A percentile compares a stretch with the other conserved stretches of the same genome.
Evolutionary conservation across 2,797 vertebrate species (phyloP).

Genomic region (Denticeps clupeoides): DNA sequence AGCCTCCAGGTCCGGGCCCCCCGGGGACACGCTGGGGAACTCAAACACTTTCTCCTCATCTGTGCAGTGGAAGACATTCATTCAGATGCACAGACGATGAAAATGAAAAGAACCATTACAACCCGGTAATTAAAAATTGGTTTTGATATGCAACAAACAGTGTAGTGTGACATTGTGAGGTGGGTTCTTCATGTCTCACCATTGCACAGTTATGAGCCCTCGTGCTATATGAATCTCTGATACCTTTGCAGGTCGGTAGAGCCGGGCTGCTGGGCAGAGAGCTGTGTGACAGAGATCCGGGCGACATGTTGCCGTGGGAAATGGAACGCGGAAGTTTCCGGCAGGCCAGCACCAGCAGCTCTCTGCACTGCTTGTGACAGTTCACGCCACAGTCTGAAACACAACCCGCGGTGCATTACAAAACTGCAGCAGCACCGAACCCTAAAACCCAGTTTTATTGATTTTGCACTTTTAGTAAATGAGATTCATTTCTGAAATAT

Average conservation of each 20-base stretch:
- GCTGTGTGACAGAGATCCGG: slow-evolving; percentile 54
- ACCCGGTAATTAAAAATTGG: no score
- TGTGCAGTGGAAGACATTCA: slow-evolving; percentile 42
- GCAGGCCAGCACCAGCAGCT: slow-evolving; percentile 85
- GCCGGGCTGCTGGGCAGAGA: slow-evolving; percentile 86
- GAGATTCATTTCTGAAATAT: no score
- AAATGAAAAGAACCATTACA: no score
- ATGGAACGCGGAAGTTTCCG: slow-evolving; percentile 73
- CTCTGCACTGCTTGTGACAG: slow-evolving; percentile 93
- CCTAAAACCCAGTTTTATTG: background rate
- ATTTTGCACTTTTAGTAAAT: no score
- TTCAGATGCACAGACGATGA: no score
- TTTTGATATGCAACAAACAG: no score
- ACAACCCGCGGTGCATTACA: background rate
- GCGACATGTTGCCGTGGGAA: slow-evolving; percentile 63
- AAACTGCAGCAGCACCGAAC: slow-evolving; percentile 1
- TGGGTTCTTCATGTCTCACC: no score
- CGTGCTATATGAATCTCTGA: no score
- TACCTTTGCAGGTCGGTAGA: slow-evolving; percentile 64
- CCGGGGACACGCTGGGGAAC: slow-evolving; percentile 63
- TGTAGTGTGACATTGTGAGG: no score
- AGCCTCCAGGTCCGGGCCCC: slow-evolving; percentile 57
- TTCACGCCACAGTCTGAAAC: slow-evolving; percentile 85
- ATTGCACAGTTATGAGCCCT: no score
- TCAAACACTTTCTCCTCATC: slow-evolving; percentile 88